Evolutionary conservation across 2,797 vertebrate species (phyloP).

Genomic region (Danionella dracula): DNA sequence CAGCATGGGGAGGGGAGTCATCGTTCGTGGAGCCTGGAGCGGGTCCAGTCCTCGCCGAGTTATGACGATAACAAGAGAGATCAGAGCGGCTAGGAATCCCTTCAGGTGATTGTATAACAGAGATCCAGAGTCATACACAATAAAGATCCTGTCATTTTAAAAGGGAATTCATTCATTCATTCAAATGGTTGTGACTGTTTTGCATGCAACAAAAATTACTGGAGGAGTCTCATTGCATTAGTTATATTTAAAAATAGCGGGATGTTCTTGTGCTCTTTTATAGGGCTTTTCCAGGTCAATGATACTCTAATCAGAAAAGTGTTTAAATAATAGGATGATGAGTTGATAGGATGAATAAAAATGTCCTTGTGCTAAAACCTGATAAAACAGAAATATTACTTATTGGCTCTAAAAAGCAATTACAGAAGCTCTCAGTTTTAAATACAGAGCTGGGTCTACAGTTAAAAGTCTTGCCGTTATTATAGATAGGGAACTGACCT

Average conservation of each 20-base stretch:
- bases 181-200: neutral
- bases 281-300: neutral
- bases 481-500: too few relatives aligned
- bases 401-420: too few relatives aligned
- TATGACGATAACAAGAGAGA: constrained; percentile 38
- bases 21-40: constrained; percentile 36
- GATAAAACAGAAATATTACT: too few relatives aligned
- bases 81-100: constrained; percentile 46
- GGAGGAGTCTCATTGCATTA: neutral
- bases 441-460: too few relatives aligned
- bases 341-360: too few relatives aligned
- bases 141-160: neutral
- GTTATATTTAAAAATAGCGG: too few relatives aligned
- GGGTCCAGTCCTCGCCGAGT: constrained; percentile 37
- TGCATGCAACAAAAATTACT: neutral
- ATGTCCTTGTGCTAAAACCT: too few relatives aligned
- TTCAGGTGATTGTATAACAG: constrained; percentile 23
- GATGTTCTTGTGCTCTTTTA: too few relatives aligned
- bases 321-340: too few relatives aligned
- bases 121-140: neutral
- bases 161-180: neutral
- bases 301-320: too few relatives aligned
- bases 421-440: too few relatives aligned
- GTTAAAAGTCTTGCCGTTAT: too few relatives aligned
- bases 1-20: constrained; percentile 37